Percentiles rank a stretch among this genome's conserved stretches.
Evolutionary conservation across 2,888 invertebrate species (phyloP).

Genomic region (Sphaeridia pumilis): DNA sequence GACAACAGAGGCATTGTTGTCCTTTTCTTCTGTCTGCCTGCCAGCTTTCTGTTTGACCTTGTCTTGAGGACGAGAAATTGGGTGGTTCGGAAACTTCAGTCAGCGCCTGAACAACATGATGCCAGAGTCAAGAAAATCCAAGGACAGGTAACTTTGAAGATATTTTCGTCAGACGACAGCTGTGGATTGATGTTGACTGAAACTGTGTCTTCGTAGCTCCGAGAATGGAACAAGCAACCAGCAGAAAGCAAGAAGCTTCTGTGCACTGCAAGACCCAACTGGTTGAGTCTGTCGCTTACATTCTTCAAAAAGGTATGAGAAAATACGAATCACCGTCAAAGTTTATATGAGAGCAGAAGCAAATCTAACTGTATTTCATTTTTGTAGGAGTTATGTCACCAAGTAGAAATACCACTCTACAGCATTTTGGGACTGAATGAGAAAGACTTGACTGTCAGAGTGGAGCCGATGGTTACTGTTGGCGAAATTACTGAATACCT

Average conservation of each 20-base stretch:
- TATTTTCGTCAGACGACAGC: not conserved
- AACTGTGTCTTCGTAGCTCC: slow-evolving; percentile 29
- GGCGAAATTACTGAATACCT: slow-evolving; percentile 53
- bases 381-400: slow-evolving; percentile 44
- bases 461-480: slow-evolving; percentile 54
- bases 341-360: slow-evolving; percentile 10
- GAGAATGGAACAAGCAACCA: slow-evolving; percentile 37
- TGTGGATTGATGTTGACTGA: not conserved
- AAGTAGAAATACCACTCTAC: slow-evolving; percentile 51
- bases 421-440: slow-evolving; percentile 51
- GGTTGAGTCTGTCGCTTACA: slow-evolving; percentile 55
- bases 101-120: slow-evolving; percentile 36
- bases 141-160: slow-evolving; percentile 11
- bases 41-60: slow-evolving; percentile 51
- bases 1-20: slow-evolving; percentile 53
- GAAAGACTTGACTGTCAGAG: slow-evolving; percentile 47
- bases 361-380: slow-evolving; percentile 1
- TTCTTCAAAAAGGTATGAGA: slow-evolving; percentile 49
- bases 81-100: slow-evolving; percentile 40
- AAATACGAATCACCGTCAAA: not conserved
- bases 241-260: slow-evolving; percentile 45
- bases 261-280: slow-evolving; percentile 57
- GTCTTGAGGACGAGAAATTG: slow-evolving; percentile 41
- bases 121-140: slow-evolving; percentile 38
- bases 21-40: slow-evolving; percentile 53